These are phyloP conservation scores for Toxotes chatareus DNA, from an alignment of 2,113 vertebrate genomes.

Conservation along the genomic window DNA sequence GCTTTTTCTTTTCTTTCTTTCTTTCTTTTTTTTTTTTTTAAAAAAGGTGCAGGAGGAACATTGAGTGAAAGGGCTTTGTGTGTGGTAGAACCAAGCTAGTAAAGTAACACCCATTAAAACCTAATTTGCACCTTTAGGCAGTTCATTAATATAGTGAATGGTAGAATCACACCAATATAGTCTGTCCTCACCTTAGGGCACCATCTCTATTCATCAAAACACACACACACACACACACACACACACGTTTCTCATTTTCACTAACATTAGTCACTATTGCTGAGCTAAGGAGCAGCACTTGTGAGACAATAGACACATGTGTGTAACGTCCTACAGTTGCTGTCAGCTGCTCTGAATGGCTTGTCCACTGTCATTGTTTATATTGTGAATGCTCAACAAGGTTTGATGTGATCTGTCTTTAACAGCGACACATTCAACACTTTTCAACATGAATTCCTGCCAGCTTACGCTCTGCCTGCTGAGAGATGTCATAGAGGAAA, in stretches of 20 bases:
- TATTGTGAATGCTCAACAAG: conserved; percentile 48
- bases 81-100: conserved; percentile 83
- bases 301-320: conserved; percentile 68
- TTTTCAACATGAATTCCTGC: conserved; percentile 18
- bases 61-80: conserved; percentile 75
- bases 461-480: conserved; percentile 19
- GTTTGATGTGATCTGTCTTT: conserved; percentile 44
- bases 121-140: conserved; percentile 98
- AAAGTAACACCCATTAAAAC: conserved; percentile 99
- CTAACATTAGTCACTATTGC: conserved; percentile 75
- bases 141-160: conserved; percentile 95
- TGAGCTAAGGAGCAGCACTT: conserved; percentile 68
- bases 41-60: conserved; percentile 82
- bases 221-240: conserved; percentile 72
- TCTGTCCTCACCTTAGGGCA: conserved; percentile 88
- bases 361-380: conserved; percentile 49
- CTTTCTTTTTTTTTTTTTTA: background rate
- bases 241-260: conserved; percentile 84
- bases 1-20: conserved; percentile 68
- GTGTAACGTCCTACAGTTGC: conserved; percentile 52
- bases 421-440: conserved; percentile 20
- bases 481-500: conserved; percentile 41
- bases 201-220: conserved; percentile 84
- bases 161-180: conserved; percentile 87
- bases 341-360: conserved; percentile 52